Evolutionary conservation across 2,888 invertebrate species (phyloP), one percentile per base, ranked within the genome.

Genomic region (Villa cingulata): DNA sequence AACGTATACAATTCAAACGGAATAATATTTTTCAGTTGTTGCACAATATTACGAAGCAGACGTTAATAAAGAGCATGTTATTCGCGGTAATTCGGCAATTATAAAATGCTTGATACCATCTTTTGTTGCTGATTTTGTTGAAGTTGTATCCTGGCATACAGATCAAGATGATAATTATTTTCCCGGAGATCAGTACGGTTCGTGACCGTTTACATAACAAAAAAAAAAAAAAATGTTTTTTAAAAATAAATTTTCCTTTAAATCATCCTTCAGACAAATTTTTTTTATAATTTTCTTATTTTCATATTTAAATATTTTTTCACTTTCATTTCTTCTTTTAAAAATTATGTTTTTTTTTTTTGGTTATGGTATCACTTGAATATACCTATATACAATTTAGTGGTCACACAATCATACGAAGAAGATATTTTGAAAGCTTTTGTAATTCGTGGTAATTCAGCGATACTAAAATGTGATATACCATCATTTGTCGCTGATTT

Each of bases 401-500:
- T 89, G 72, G 89, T 89, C 61, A 85, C 86, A 64, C 89, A 90
- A 68, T 83, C 81, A 70, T 90, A 89, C 71, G 86, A 88, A 71
- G 86, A 86, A 53, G 89, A 90, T 75, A 89, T 89, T 57, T 88
- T 88, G 72, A 85, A 89, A 72, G 90, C 90, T 68, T 88, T 89
- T 70, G 87, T 86, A 48, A 90, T 90, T 62, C 80, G 86, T 57
- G 89, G 90, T 58, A 90, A 90, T 70, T 80, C 88, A 59, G 89
- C 86, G 52, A 83, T 89, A 55, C 73, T 89, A 60, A 89, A 88
- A 72, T 90, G 89, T 73, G 86, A 86, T 60, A 84, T 89, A 62
- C 92, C 92, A 43, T 88, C 88, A 53, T 94, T 90, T 71, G 90
- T 91, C 52, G 86, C 87, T 52, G 91, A 92, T 72, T 92, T 91